Conservation (phyloP, 2,797 vertebrate genomes). For the Myotis pilosus region DNA sequence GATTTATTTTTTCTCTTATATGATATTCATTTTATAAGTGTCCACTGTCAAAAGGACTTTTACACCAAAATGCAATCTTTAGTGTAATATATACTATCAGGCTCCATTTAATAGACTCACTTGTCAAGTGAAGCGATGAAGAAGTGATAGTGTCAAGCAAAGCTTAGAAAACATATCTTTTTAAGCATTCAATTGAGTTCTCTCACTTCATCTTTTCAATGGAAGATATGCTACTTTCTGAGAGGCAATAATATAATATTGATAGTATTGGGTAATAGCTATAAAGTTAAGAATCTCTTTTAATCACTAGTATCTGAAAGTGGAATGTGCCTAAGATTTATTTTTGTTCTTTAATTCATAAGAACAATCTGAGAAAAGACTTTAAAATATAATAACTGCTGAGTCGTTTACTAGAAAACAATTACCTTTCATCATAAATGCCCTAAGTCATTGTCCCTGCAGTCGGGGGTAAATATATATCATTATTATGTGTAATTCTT, state of each 20-base stretch:
- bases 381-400: constrained; percentile 58
- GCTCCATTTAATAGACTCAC: constrained; percentile 71
- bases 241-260: constrained; percentile 55
- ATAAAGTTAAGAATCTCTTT: constrained; percentile 44
- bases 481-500: constrained; percentile 3
- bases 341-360: constrained; percentile 47
- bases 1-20: not conserved
- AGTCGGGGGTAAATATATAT: constrained; percentile 28
- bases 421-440: constrained; percentile 49
- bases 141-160: constrained; percentile 72
- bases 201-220: not conserved
- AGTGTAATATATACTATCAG: constrained; percentile 79
- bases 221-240: constrained; percentile 15
- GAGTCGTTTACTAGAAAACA: constrained; percentile 63
- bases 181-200: constrained; percentile 28
- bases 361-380: constrained; percentile 70
- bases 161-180: constrained; percentile 30
- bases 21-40: constrained; percentile 58
- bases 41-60: constrained; percentile 71
- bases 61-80: constrained; percentile 71
- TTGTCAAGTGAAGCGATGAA: constrained; percentile 74
- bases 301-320: constrained; percentile 50
- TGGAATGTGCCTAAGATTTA: constrained; percentile 51
- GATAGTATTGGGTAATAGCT: constrained; percentile 52
- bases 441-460: constrained; percentile 45